Base-by-base conservation (phyloP, 2,888 invertebrate genomes). In the Lepidochrysops patricia region DNA sequence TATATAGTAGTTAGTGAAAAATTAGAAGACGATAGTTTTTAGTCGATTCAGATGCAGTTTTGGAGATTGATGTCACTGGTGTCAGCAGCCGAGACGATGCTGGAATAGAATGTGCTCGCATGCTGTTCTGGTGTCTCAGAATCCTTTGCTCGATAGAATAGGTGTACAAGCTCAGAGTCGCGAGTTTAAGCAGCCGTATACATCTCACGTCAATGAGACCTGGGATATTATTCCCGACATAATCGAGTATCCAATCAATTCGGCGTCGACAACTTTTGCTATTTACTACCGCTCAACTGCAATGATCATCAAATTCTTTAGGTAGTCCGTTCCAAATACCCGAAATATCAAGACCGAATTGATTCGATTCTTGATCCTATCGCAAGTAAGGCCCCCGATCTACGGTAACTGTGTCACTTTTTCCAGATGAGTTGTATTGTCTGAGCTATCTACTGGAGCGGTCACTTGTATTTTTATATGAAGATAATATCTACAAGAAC, bases 121-220 rank as follows among this genome's bases (percentile, higher is more conserved):
- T 88, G 87, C 86, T 81, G 83, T 84, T 84, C 78, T 74, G 79
- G 77, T 86, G 83, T 74, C 25, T 52, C 15, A 7, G 52, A 13
- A 27, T 26, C 52, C 29, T 13, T 19, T 27, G 15, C 52, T 29
- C 12, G 27, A 32, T 29, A 23, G 25, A 9, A 12, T 7, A 26
- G 2, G 12, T 15, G 13, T 27, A 52, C 52, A 19, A 52, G 52
- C 54, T 12, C 12, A 6, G 27, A 15, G 27, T 29, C 19, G 50
- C 9, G 27, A 6, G 25, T 2, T 25, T 19, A 32, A 19, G 29
- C 54, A 32, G 19, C 29, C 54, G 37, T n/a, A n/a, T n/a, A n/a
- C n/a, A 13, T 2, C 37, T 37, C 37, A 5, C 37, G 5, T 37
- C 12, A 9, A 25, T 49, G 12, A 12, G 15, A 7, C 37, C 19